phyloP scores from a whole-genome alignment of 2,888 invertebrate genomes.

The Peribatodes rhomboidaria region DNA sequence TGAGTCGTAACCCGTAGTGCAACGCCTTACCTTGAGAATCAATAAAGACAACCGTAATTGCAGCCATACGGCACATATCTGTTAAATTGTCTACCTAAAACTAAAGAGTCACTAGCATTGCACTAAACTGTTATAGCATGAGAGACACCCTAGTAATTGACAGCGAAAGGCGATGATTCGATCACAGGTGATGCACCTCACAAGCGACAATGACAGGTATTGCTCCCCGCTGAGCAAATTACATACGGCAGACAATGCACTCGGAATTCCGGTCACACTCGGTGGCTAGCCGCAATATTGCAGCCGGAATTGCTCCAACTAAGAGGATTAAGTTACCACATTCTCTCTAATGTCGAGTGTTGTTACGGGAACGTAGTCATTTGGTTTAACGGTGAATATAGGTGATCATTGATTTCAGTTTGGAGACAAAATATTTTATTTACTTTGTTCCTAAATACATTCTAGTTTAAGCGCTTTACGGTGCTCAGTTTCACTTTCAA shows the following conservation, averaged over 20 bases:
- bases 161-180: constrained; percentile 29
- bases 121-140: neutral
- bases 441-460: no score
- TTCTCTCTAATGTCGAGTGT: constrained; percentile 21
- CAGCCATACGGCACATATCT: no score
- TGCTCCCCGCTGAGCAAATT: constrained; percentile 45
- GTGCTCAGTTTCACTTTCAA: no score
- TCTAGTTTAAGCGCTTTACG: no score
- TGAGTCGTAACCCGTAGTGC: no score
- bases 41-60: no score
- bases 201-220: constrained; percentile 46
- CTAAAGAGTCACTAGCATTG: neutral
- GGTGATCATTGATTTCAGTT: neutral
- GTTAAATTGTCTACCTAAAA: neutral
- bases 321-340: constrained; percentile 30
- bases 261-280: constrained; percentile 52
- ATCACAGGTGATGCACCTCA: constrained; percentile 29
- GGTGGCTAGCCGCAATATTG: constrained; percentile 35
- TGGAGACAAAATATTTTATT: no score
- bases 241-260: constrained; percentile 43
- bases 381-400: neutral
- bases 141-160: constrained; percentile 43
- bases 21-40: no score
- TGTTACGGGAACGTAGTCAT: constrained; percentile 19
- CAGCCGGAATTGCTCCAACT: constrained; percentile 36